Percentiles rank a stretch among this genome's conserved stretches.
Conservation (phyloP, 2,113 vertebrate genomes). For the Cyprinodon brontotheroides region DNA sequence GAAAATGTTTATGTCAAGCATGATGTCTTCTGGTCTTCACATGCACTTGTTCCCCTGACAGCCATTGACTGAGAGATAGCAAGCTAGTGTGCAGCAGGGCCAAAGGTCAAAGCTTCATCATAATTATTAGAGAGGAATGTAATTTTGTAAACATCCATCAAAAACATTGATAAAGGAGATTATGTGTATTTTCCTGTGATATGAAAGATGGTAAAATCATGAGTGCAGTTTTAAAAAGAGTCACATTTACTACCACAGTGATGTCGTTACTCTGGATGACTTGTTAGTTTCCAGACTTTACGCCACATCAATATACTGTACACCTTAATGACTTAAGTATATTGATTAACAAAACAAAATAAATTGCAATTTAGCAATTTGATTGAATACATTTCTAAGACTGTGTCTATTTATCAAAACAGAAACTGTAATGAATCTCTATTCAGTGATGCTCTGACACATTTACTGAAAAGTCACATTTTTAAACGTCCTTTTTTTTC, state of each 20-base stretch:
- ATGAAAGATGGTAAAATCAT: conserved; percentile 23
- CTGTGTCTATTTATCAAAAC: conserved; percentile 35
- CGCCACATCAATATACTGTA: conserved; percentile 11
- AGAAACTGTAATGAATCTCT: conserved; percentile 26
- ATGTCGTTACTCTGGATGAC: conserved; percentile 41
- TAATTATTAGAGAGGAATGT: conserved; percentile 1
- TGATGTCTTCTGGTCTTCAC: conserved; percentile 4
- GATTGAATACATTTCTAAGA: conserved; percentile 38
- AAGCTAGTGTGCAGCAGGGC: neutral
- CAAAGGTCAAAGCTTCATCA: conserved; percentile 9
- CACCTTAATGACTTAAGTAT: conserved; percentile 27
- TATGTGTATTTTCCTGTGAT: conserved; percentile 30
- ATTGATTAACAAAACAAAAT: conserved; percentile 12
- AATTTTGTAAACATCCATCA: conserved; percentile 12
- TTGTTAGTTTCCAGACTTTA: conserved; percentile 31
- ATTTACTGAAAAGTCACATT: conserved; percentile 47
- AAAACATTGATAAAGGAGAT: conserved; percentile 14
- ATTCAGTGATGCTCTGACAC: conserved; percentile 45
- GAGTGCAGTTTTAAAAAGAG: conserved; percentile 31
- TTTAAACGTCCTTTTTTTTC: conserved; percentile 29
- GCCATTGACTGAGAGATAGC: conserved; percentile 10
- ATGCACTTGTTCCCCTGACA: conserved; percentile 24
- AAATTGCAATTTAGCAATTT: conserved; percentile 41
- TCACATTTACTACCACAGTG: conserved; percentile 16
- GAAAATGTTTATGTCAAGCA: neutral